These are phyloP conservation scores for Lycia hirtaria DNA, from an alignment of 2,888 invertebrate species.

Conservation along the genomic window DNA sequence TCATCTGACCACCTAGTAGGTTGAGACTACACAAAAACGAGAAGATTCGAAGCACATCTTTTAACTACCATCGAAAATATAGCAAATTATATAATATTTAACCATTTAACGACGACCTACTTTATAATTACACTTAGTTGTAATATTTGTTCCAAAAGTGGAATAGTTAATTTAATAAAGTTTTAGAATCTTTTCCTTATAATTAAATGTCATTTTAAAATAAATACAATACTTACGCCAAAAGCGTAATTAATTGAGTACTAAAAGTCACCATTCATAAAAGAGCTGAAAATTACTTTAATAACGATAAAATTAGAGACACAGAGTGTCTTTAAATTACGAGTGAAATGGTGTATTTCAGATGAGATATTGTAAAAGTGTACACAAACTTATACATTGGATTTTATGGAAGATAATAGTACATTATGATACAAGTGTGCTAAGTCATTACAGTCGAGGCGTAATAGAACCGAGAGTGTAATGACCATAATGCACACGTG, in stretches of 20 bases:
- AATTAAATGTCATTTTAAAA: constrained; percentile 10
- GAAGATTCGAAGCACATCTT: constrained; percentile 8
- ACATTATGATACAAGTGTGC: too few relatives aligned
- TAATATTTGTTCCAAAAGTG: constrained; percentile 1
- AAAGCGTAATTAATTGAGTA: constrained; percentile 6
- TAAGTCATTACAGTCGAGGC: too few relatives aligned
- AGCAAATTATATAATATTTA: background rate
- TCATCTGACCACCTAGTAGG: too few relatives aligned
- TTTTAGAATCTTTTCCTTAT: constrained; percentile 29
- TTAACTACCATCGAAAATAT: background rate
- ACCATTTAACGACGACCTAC: background rate
- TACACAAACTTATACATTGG: too few relatives aligned
- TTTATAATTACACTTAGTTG: background rate
- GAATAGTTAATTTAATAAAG: constrained; percentile 9
- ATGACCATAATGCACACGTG: too few relatives aligned
- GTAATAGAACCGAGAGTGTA: too few relatives aligned
- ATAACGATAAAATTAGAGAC: too few relatives aligned
- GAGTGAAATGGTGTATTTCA: too few relatives aligned
- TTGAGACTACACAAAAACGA: constrained; percentile 6
- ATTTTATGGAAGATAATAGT: too few relatives aligned
- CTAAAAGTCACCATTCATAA: background rate
- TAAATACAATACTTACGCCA: constrained; percentile 2
- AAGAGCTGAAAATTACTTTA: background rate
- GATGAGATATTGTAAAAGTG: too few relatives aligned
- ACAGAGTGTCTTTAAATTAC: too few relatives aligned